Evolutionary conservation across 1,140 invertebrate genomes (phyloP).

Genomic region (Lepidurus packardi): DNA sequence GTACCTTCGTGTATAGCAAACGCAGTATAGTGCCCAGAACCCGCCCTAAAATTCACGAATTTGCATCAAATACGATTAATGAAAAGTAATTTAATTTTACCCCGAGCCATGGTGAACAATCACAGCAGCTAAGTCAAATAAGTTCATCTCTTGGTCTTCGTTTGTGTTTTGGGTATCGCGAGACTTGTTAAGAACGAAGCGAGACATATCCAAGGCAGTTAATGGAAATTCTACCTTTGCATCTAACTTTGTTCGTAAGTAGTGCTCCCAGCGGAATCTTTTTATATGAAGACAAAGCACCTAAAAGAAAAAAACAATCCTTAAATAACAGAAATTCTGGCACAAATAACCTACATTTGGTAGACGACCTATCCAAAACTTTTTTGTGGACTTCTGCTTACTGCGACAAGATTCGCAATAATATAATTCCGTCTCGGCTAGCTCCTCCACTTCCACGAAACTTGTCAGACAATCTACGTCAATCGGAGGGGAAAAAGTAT

Average conservation of each 20-base stretch:
- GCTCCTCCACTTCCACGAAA: conserved; percentile 72
- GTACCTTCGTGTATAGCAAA: conserved; percentile 70
- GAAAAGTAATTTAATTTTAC: conserved; percentile 44
- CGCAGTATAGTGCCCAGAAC: conserved; percentile 78
- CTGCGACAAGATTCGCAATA: conserved; percentile 74
- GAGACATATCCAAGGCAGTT: conserved; percentile 68
- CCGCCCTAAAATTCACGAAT: conserved; percentile 54
- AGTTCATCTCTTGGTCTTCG: conserved; percentile 52
- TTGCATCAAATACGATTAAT: background rate
- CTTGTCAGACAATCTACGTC: conserved; percentile 65
- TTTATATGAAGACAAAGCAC: conserved; percentile 79
- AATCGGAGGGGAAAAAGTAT: conserved; percentile 34
- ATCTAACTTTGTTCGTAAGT: conserved; percentile 71
- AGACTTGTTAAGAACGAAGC: conserved; percentile 55
- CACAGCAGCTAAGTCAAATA: conserved; percentile 76
- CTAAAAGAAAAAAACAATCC: conserved; percentile 43
- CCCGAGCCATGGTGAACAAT: conserved; percentile 80
- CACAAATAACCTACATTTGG: conserved; percentile 58
- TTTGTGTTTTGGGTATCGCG: conserved; percentile 59
- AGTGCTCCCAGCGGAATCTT: conserved; percentile 76
- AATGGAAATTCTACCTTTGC: conserved; percentile 72
- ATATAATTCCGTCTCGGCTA: conserved; percentile 75
- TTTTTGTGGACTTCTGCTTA: conserved; percentile 75
- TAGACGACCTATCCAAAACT: conserved; percentile 74
- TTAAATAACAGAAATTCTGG: conserved; percentile 12